These are phyloP conservation scores for Gambusia affinis DNA, from an alignment of 2,113 vertebrate genomes.

Conservation along the genomic window DNA sequence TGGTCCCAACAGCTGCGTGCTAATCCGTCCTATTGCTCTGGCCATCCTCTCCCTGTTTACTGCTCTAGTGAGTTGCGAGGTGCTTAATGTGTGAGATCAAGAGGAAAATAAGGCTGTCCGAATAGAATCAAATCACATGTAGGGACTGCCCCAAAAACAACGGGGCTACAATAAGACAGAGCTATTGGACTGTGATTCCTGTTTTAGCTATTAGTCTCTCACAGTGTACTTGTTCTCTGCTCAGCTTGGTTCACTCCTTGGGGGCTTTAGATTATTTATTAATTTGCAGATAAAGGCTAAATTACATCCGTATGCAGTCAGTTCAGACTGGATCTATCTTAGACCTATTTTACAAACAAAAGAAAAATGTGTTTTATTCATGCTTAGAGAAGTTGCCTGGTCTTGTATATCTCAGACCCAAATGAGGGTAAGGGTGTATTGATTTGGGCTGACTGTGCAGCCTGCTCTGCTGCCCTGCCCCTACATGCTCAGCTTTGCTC, in stretches of 20 bases:
- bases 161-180: conserved; percentile 70
- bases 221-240: conserved; percentile 55
- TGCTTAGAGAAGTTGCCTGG: conserved; percentile 65
- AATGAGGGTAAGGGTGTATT: conserved; percentile 69
- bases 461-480: conserved; percentile 42
- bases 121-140: conserved; percentile 78
- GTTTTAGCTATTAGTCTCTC: conserved; percentile 76
- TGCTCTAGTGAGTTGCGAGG: conserved; percentile 69
- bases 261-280: conserved; percentile 78
- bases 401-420: conserved; percentile 73
- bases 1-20: conserved; percentile 65
- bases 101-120: conserved; percentile 79
- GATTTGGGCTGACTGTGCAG: conserved; percentile 70
- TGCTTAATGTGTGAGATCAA: conserved; percentile 77
- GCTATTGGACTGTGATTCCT: conserved; percentile 81
- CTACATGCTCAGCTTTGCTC: conserved; percentile 48
- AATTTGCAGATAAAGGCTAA: conserved; percentile 76
- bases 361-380: conserved; percentile 80
- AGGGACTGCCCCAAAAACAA: conserved; percentile 62
- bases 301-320: conserved; percentile 69
- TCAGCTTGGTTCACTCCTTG: conserved; percentile 54
- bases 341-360: neutral
- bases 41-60: conserved; percentile 56
- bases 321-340: conserved; percentile 63
- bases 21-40: conserved; percentile 68